A percentile compares a stretch with the other conserved stretches of the same genome.
Evolutionary conservation across 2,888 invertebrate species (phyloP).

Genomic region (Axea sp.): DNA sequence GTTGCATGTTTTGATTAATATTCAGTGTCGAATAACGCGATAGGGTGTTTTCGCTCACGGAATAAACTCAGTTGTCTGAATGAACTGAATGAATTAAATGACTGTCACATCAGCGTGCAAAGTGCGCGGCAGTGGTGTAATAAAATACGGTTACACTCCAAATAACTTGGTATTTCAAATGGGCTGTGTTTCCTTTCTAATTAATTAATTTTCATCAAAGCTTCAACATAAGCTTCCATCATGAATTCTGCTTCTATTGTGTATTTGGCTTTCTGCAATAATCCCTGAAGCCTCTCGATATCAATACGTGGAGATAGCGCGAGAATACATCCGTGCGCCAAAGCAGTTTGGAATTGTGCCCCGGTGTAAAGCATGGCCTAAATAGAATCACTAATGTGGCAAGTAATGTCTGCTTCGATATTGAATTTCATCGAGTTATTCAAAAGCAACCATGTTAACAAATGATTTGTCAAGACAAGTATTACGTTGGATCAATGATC

Average conservation of each 20-base stretch:
- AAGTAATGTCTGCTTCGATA: slow-evolving; percentile 59
- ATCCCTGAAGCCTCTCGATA: slow-evolving; percentile 62
- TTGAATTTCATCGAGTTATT: slow-evolving; percentile 55
- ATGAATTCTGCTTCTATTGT: slow-evolving; percentile 61
- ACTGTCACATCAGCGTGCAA: slow-evolving; percentile 44
- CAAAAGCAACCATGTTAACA: slow-evolving; percentile 54
- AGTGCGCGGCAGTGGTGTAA: slow-evolving; percentile 39
- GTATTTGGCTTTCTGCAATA: slow-evolving; percentile 63
- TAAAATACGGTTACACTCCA: slow-evolving; percentile 53
- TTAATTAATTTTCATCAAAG: slow-evolving; percentile 61
- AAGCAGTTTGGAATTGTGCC: slow-evolving; percentile 58
- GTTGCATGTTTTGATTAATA: slow-evolving; percentile 46
- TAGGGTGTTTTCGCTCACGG: slow-evolving; percentile 22
- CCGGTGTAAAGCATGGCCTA: slow-evolving; percentile 54
- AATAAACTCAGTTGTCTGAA: slow-evolving; percentile 24
- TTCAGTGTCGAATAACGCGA: slow-evolving; percentile 40
- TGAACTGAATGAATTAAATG: slow-evolving; percentile 54
- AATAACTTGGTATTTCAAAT: slow-evolving; percentile 47
- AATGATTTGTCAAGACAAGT: slow-evolving; percentile 54
- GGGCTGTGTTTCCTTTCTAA: slow-evolving; percentile 56
- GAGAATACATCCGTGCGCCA: slow-evolving; percentile 51
- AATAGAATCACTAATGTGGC: slow-evolving; percentile 62
- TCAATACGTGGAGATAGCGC: slow-evolving; percentile 60
- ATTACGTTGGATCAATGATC: slow-evolving; percentile 31
- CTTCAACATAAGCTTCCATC: slow-evolving; percentile 56